Evolutionary conservation across 2,888 invertebrate genomes (phyloP), one percentile per base, ranked within the genome.

Genomic region (Melinopterus prodromus): DNA sequence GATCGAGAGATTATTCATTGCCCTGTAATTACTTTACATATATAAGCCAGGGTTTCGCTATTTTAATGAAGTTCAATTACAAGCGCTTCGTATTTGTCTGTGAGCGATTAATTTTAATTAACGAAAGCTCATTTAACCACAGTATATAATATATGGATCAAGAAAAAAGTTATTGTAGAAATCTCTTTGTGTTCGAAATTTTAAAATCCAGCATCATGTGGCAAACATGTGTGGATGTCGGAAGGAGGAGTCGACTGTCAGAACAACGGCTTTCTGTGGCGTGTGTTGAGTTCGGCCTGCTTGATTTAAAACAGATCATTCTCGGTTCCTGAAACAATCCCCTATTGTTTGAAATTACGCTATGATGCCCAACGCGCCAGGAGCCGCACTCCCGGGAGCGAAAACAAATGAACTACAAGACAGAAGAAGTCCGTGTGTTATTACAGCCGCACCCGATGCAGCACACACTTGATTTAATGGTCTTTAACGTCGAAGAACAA

Each of bases 231-330:
- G 81, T 76, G 80, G 79, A 79, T 77, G 77, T 79, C 71, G 77
- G 79, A 79, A 79, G 71, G 70, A 74, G 37, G 35, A 3, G 35
- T 26, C 37, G 36, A n/a, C 37, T 74, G 74, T 74, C 37, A 78
- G 82, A 82, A 82, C 84, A 84, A 83, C 84, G 80, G 80, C 76
- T 80, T 81, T 83, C 83, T 84, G 82, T 83, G 80, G 74, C 74
- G 16, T 35, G 35, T 15, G 74, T 53, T 53, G 53, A 53, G 53
- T 53, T 53, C 82, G 77, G 80, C 82, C 80, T 82, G 76, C 79
- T 80, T 84, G 84, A 85, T 84, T 84, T 84, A 83, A 83, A 83
- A 83, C 84, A 84, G 84, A 83, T 81, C 79, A 78, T 81, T 82
- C 80, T 72, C 80, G 81, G 80, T 81, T 78, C 74, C 35, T 82